A percentile compares a stretch with the other conserved stretches of the same genome.
phyloP scores from a whole-genome alignment of 2,113 vertebrate genomes.

The Peucedramus taeniatus region DNA sequence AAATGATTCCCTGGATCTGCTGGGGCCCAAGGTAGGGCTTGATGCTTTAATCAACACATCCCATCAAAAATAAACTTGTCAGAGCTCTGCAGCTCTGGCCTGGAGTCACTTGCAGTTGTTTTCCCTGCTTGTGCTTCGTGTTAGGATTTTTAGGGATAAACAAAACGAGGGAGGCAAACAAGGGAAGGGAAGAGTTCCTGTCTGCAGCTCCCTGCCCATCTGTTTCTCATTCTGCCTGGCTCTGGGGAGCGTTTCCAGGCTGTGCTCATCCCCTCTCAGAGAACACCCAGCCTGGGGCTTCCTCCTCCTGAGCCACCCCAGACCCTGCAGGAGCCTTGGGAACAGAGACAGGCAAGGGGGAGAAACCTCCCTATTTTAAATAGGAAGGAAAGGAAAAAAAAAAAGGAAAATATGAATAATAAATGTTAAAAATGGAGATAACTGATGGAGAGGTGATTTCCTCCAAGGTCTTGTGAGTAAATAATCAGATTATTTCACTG shows the following conservation, averaged over 20 bases:
- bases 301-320: neutral
- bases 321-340: neutral
- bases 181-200: conserved; percentile 36
- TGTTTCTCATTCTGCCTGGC: conserved; percentile 41
- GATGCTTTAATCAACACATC: neutral
- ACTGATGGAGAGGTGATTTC: no score
- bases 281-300: neutral
- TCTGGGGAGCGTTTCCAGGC: neutral
- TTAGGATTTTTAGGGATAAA: conserved; percentile 51
- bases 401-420: no score
- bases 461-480: no score
- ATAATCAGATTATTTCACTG: no score
- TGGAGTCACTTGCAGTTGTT: neutral
- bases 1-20: neutral
- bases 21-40: neutral
- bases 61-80: neutral
- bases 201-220: conserved; percentile 54
- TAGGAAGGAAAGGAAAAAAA: no score
- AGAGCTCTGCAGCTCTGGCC: neutral
- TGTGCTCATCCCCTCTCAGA: neutral
- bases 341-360: no score
- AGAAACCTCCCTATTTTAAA: no score
- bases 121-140: neutral
- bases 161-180: conserved; percentile 10
- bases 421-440: no score